phyloP scores from a whole-genome alignment of 2,888 invertebrate genomes.

The Podabrus alpinus region DNA sequence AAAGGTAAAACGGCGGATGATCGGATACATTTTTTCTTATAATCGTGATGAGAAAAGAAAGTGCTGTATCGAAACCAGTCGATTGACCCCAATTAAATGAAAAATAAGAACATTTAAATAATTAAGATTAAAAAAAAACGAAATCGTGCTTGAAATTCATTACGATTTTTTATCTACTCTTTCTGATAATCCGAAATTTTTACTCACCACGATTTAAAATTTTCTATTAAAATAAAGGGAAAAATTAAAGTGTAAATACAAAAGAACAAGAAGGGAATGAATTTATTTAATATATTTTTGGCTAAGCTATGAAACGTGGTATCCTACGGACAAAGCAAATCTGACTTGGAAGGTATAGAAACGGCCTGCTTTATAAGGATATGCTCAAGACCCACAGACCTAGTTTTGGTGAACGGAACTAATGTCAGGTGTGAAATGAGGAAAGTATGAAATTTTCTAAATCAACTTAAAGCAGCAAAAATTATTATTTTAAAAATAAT shows the following conservation, averaged over 20 bases:
- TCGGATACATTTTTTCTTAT: slow-evolving; percentile 7
- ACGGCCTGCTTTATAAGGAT: slow-evolving; percentile 47
- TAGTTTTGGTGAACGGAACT: slow-evolving; percentile 38
- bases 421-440: slow-evolving; percentile 14
- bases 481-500: neutral
- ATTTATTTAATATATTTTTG: neutral
- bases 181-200: neutral
- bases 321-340: slow-evolving; percentile 14
- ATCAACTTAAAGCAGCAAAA: neutral
- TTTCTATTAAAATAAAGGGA: neutral
- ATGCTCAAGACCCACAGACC: slow-evolving; percentile 48
- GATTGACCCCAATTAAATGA: slow-evolving; percentile 26
- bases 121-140: neutral
- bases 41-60: slow-evolving; percentile 45
- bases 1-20: slow-evolving; percentile 5
- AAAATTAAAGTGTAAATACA: neutral
- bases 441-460: slow-evolving; percentile 14
- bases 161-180: neutral
- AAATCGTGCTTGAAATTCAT: neutral
- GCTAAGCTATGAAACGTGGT: neutral
- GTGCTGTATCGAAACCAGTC: slow-evolving; percentile 47
- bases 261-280: neutral
- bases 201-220: neutral
- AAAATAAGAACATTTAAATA: slow-evolving; percentile 8
- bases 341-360: slow-evolving; percentile 9